Conservation (phyloP, 1,140 invertebrate genomes). For the Zaprionus inermis region DNA sequence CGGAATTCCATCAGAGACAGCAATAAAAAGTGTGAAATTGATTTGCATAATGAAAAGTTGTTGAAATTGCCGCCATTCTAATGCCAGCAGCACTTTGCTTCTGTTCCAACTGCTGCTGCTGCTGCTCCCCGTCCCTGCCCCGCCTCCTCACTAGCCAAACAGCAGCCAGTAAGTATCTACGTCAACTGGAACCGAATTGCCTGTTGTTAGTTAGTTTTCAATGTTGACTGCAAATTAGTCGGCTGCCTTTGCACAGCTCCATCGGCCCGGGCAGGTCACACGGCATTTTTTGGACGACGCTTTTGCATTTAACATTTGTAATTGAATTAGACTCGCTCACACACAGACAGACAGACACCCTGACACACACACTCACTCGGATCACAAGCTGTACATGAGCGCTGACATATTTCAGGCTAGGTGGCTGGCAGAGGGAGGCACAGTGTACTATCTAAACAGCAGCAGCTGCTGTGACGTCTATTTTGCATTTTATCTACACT, state of each 20-base stretch:
- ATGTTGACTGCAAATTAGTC: slow-evolving; percentile 56
- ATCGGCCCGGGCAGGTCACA: slow-evolving; percentile 56
- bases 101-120: too few relatives aligned
- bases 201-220: slow-evolving; percentile 61
- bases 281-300: slow-evolving; percentile 54
- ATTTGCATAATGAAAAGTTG: slow-evolving; percentile 76
- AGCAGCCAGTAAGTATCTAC: neutral
- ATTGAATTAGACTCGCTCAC: slow-evolving; percentile 61
- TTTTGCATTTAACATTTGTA: slow-evolving; percentile 60
- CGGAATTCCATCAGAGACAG: slow-evolving; percentile 48
- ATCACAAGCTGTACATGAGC: slow-evolving; percentile 31
- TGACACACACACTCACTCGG: neutral
- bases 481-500: slow-evolving; percentile 72
- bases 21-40: slow-evolving; percentile 71
- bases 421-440: slow-evolving; percentile 16
- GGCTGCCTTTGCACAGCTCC: too few relatives aligned
- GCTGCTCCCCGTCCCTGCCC: neutral
- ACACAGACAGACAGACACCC: neutral
- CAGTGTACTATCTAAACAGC: slow-evolving; percentile 49
- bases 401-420: slow-evolving; percentile 45
- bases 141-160: neutral
- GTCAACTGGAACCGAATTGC: slow-evolving; percentile 52
- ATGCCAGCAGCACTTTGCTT: neutral
- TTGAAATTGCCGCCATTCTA: slow-evolving; percentile 52
- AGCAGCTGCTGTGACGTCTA: slow-evolving; percentile 53